Evolutionary conservation across 2,888 invertebrate species (phyloP).

Genomic region (Strigamia maritima): DNA sequence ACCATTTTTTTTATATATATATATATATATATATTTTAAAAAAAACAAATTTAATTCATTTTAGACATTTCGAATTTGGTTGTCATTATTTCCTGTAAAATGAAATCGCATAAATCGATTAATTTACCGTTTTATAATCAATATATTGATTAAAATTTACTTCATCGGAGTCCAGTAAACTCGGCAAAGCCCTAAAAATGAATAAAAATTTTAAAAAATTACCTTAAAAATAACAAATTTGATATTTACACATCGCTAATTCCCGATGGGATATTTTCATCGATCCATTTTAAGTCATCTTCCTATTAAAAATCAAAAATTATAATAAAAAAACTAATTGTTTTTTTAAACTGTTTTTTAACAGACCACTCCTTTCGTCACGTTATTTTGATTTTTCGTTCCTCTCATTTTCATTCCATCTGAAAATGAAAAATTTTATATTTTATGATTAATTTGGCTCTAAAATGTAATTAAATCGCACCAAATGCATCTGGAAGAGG

Average conservation of each 20-base stretch:
- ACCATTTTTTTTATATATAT: too few species aligned
- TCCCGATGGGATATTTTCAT: constrained; percentile 83
- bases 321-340: too few species aligned
- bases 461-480: constrained; percentile 45
- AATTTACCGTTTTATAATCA: too few species aligned
- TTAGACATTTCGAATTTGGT: constrained; percentile 84
- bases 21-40: too few species aligned
- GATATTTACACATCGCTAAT: constrained; percentile 63
- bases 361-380: too few species aligned
- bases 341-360: too few species aligned
- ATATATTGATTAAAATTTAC: too few species aligned
- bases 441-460: background rate
- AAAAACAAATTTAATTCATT: constrained; percentile 65
- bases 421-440: constrained; percentile 21
- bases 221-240: constrained; percentile 40
- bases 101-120: constrained; percentile 36
- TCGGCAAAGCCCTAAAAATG: constrained; percentile 57
- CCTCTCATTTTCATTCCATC: constrained; percentile 44
- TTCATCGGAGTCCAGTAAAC: constrained; percentile 70
- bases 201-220: constrained; percentile 44
- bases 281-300: constrained; percentile 85
- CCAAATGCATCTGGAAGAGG: constrained; percentile 73
- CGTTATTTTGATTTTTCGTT: constrained; percentile 3
- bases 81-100: constrained; percentile 66
- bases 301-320: too few species aligned